Percentiles rank a stretch among this genome's conserved stretches.
phyloP scores from a whole-genome alignment of 2,113 vertebrate species.

The Sakesphorus luctuosus region DNA sequence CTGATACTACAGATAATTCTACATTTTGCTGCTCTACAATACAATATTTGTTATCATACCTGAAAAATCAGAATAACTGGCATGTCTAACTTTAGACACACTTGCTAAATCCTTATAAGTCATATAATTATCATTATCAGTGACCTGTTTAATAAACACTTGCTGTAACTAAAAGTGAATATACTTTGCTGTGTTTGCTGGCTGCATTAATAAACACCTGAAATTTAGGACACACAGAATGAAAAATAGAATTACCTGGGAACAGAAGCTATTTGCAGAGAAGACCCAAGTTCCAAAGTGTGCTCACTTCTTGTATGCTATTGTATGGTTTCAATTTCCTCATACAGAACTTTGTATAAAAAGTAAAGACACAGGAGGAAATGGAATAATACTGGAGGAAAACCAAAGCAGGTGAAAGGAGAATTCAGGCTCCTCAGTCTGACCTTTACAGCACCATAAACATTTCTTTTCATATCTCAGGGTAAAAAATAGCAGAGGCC shows the following conservation, averaged over 20 bases:
- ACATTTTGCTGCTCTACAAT: background rate
- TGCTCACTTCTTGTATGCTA: background rate
- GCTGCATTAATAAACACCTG: background rate
- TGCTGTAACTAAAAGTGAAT: background rate
- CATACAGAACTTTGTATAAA: background rate
- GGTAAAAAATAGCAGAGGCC: conserved; percentile 14
- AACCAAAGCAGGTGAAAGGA: background rate
- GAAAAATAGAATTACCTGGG: background rate
- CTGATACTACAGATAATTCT: background rate
- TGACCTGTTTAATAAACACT: background rate
- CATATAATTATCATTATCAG: background rate
- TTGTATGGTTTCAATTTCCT: background rate
- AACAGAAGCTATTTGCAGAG: background rate
- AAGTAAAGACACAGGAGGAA: background rate
- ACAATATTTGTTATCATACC: background rate
- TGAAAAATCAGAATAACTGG: background rate
- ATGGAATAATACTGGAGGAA: background rate
- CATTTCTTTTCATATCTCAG: conserved; percentile 22
- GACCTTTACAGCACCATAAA: conserved; percentile 30
- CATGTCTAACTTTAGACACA: background rate
- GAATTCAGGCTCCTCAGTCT: background rate
- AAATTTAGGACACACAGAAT: background rate
- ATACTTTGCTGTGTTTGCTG: background rate
- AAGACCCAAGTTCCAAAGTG: background rate
- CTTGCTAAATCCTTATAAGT: background rate